These are phyloP conservation scores for Zelleria hepariella DNA, from an alignment of 2,888 invertebrate genomes.

Conservation along the genomic window DNA sequence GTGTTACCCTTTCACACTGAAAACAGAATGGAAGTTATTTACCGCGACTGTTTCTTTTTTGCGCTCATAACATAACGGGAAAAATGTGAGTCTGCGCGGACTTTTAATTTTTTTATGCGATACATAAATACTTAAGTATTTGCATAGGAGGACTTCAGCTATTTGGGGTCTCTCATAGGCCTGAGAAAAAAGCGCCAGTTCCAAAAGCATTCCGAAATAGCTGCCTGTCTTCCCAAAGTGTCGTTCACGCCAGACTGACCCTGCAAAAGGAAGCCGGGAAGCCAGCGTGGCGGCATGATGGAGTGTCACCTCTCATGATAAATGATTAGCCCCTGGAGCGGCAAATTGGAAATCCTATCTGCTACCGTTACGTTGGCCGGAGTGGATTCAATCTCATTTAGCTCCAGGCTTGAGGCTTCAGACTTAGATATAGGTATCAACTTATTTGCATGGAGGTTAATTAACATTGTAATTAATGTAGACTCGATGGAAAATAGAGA, in stretches of 20 bases:
- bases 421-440: not conserved
- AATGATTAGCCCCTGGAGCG: constrained; percentile 49
- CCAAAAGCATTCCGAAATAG: not conserved
- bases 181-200: not conserved
- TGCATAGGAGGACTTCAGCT: too few species aligned
- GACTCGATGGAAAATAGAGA: not conserved
- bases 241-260: not conserved
- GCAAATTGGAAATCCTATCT: constrained; percentile 65
- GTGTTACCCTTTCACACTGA: too few species aligned
- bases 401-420: not conserved
- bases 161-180: too few species aligned
- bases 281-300: constrained; percentile 37
- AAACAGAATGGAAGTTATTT: too few species aligned
- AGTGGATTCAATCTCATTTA: not conserved
- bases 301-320: constrained; percentile 61
- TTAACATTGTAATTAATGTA: not conserved
- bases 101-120: too few species aligned
- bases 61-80: too few species aligned
- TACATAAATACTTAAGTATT: too few species aligned
- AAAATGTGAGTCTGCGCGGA: too few species aligned
- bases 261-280: not conserved
- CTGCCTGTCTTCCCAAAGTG: not conserved
- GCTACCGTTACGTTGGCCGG: constrained; percentile 13
- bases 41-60: too few species aligned
- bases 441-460: not conserved